phyloP scores from a whole-genome alignment of 2,113 vertebrate genomes.

The Phycodurus eques region DNA sequence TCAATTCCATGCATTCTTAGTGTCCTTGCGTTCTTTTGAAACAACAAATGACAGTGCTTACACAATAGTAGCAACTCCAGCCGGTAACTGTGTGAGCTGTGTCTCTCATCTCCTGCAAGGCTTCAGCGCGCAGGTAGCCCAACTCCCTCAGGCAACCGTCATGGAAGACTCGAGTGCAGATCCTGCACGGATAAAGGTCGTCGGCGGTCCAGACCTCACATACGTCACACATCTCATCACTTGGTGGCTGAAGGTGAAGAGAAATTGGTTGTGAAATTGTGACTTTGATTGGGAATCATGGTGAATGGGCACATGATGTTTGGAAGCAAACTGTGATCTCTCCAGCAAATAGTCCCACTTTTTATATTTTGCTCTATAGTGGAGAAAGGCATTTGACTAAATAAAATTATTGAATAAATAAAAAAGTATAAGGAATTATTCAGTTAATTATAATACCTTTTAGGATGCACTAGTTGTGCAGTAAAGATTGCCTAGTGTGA shows the following conservation, averaged over 20 bases:
- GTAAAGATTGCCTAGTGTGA: too few relatives aligned
- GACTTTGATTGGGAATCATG: neutral
- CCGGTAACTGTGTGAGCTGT: constrained; percentile 84
- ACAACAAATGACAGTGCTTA: constrained; percentile 67
- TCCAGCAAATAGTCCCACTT: too few relatives aligned
- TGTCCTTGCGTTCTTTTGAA: neutral
- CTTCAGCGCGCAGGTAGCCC: constrained; percentile 83
- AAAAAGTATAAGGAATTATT: too few relatives aligned
- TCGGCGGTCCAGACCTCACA: constrained; percentile 97
- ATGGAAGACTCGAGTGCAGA: constrained; percentile 90
- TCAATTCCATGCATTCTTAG: neutral
- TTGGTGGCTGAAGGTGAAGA: constrained; percentile 73
- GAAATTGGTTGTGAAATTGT: constrained; percentile 4
- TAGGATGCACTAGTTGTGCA: too few relatives aligned
- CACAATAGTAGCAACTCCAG: constrained; percentile 98
- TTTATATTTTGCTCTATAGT: too few relatives aligned
- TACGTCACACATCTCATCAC: constrained; percentile 92
- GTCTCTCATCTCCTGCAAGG: constrained; percentile 81
- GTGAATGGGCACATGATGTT: neutral
- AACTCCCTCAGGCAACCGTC: constrained; percentile 92
- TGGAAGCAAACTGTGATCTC: too few relatives aligned
- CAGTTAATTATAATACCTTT: too few relatives aligned
- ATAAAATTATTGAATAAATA: too few relatives aligned
- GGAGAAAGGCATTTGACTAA: too few relatives aligned
- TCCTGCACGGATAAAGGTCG: constrained; percentile 88